phyloP scores from a whole-genome alignment of 2,113 vertebrate species.

The Nymphicus hollandicus region DNA sequence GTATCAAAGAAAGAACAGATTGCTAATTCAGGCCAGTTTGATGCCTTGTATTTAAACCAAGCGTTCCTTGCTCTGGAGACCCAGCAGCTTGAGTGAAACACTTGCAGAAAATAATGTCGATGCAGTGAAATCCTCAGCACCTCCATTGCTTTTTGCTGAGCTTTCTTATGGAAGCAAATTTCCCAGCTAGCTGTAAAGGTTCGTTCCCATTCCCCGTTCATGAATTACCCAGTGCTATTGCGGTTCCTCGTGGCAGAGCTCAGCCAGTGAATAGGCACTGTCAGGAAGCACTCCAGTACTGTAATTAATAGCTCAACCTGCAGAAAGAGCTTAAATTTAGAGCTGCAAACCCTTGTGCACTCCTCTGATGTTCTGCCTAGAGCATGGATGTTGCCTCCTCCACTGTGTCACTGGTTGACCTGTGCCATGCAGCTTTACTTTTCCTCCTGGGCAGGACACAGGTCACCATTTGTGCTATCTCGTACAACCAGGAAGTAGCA shows the following conservation, averaged over 20 bases:
- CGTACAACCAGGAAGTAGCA: background rate
- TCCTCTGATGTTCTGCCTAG: background rate
- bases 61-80: background rate
- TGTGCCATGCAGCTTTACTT: background rate
- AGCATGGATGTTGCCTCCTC: background rate
- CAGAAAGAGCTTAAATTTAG: conserved; percentile 20
- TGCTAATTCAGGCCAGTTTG: conserved; percentile 7
- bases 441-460: background rate
- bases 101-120: background rate
- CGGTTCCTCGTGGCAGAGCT: background rate
- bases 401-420: background rate
- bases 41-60: background rate
- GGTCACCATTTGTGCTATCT: background rate
- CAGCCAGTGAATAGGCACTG: background rate
- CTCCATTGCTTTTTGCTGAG: background rate
- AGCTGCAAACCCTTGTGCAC: background rate
- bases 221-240: conserved; percentile 1
- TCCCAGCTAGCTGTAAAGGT: background rate
- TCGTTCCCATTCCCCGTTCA: background rate
- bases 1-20: background rate
- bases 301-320: conserved; percentile 38
- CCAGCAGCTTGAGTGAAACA: background rate
- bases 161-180: background rate
- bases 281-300: conserved; percentile 7
- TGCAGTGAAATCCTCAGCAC: background rate